These are phyloP conservation scores for Parauchenoglanis punctatus DNA, from an alignment of 2,797 vertebrate genomes.

Conservation along the genomic window DNA sequence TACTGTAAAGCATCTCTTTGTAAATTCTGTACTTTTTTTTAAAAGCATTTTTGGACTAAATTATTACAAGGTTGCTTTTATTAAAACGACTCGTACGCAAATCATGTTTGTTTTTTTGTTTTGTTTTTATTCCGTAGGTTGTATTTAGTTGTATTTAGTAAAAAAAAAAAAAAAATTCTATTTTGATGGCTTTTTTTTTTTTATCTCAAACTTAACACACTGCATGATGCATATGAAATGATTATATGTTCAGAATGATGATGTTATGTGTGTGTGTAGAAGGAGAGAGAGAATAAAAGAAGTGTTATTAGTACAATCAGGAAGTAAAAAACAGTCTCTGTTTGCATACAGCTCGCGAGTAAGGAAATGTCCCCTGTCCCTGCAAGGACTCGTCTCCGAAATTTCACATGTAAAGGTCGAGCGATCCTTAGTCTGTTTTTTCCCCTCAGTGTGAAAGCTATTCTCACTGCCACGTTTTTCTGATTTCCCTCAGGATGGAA, in stretches of 20 bases:
- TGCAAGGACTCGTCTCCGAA: neutral
- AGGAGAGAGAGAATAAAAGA: neutral
- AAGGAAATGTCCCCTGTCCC: neutral
- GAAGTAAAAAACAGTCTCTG: neutral
- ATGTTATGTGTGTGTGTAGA: neutral
- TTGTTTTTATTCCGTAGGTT: too few relatives aligned
- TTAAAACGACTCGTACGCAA: neutral
- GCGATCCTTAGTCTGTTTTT: neutral
- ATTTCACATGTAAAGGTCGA: constrained; percentile 11
- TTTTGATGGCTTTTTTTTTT: too few relatives aligned
- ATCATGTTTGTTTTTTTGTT: neutral
- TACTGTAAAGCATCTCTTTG: neutral
- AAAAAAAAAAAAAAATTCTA: too few relatives aligned
- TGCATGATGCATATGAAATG: neutral
- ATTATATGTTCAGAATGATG: neutral
- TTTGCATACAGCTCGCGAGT: neutral
- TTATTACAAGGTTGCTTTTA: neutral
- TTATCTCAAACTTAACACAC: neutral
- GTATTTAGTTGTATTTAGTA: too few relatives aligned
- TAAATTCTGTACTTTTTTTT: neutral
- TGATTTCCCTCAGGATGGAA: neutral
- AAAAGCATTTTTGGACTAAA: neutral
- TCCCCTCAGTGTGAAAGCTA: neutral
- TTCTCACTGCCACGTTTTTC: neutral
- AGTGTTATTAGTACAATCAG: too few relatives aligned